A percentile compares a stretch with the other conserved stretches of the same genome.
These are phyloP conservation scores for Tichodroma muraria DNA, from an alignment of 2,113 vertebrate genomes.

Conservation along the genomic window DNA sequence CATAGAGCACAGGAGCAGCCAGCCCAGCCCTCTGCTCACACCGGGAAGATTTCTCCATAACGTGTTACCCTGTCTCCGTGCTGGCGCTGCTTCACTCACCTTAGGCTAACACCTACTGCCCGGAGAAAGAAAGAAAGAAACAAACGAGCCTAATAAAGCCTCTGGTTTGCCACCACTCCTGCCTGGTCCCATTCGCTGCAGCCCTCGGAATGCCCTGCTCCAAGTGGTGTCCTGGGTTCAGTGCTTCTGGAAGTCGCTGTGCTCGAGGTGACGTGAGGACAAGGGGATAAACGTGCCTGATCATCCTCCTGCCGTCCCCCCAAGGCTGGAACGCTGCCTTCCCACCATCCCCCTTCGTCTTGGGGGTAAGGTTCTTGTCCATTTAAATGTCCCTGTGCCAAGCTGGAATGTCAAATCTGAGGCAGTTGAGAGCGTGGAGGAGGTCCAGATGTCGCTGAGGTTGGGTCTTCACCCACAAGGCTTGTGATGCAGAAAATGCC, in stretches of 20 bases:
- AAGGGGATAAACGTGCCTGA: neutral
- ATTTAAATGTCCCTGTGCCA: neutral
- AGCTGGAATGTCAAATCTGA: neutral
- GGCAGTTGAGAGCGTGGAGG: neutral
- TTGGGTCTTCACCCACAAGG: neutral
- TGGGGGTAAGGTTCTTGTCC: neutral
- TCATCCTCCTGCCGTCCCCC: neutral
- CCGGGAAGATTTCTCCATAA: neutral
- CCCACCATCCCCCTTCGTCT: neutral
- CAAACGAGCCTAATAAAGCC: neutral
- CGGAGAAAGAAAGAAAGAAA: neutral
- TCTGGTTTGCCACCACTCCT: neutral
- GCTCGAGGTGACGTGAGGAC: neutral
- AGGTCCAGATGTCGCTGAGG: neutral
- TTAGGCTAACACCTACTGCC: neutral
- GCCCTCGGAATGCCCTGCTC: neutral
- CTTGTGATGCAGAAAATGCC: neutral
- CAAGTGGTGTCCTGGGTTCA: neutral
- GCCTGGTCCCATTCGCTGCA: neutral
- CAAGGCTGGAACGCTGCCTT: accelerated
- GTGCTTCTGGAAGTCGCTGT: neutral
- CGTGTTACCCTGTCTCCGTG: neutral
- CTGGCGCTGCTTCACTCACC: neutral
- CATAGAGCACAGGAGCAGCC: constrained; percentile 28
- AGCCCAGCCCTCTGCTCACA: constrained; percentile 25